Evolutionary conservation across 2,888 invertebrate genomes (phyloP).

Genomic region (Malthinus seriepunctatus): DNA sequence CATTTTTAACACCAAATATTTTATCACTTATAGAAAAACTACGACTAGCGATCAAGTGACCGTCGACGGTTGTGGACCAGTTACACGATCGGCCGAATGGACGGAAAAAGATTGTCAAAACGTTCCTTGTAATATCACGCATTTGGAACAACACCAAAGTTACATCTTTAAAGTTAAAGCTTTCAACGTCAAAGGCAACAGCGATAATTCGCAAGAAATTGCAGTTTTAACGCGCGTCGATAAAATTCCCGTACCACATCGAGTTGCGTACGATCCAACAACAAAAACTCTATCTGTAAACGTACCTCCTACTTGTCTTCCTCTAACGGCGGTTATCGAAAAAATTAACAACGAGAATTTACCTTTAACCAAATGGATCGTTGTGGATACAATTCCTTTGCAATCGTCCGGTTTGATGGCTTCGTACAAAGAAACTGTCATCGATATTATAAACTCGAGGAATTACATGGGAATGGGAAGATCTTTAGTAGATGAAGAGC

Average conservation of each 20-base stretch:
- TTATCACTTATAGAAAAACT: constrained; percentile 78
- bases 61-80: constrained; percentile 64
- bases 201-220: constrained; percentile 85
- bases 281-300: constrained; percentile 77
- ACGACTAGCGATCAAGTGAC: constrained; percentile 64
- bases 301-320: constrained; percentile 77
- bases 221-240: constrained; percentile 82
- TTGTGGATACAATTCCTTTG: constrained; percentile 72
- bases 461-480: constrained; percentile 55
- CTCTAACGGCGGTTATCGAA: constrained; percentile 77
- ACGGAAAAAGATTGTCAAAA: constrained; percentile 83
- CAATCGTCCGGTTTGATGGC: constrained; percentile 72
- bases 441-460: constrained; percentile 64
- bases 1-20: constrained; percentile 82
- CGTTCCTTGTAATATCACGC: constrained; percentile 87
- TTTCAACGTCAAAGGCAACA: constrained; percentile 84
- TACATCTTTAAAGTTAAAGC: constrained; percentile 89
- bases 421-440: constrained; percentile 70
- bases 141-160: constrained; percentile 82
- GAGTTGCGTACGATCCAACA: constrained; percentile 82
- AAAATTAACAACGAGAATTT: constrained; percentile 64
- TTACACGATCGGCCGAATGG: constrained; percentile 69
- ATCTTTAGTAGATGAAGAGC: constrained; percentile 60
- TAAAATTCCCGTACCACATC: constrained; percentile 77
- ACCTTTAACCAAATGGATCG: constrained; percentile 66